phyloP scores from a whole-genome alignment of 2,888 invertebrate species.

The Hylaea fasciaria region DNA sequence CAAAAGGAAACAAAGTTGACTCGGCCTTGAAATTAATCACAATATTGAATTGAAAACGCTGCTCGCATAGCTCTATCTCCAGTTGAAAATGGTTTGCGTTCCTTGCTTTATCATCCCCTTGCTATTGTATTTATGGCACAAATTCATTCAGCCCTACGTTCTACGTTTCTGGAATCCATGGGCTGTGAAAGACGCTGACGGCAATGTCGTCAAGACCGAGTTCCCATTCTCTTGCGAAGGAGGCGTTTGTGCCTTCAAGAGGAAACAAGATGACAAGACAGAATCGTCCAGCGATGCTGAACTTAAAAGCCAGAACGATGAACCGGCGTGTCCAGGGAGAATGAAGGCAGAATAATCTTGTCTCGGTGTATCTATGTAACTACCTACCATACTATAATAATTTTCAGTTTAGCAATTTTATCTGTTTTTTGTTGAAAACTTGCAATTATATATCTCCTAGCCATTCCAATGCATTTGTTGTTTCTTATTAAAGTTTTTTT shows the following conservation, averaged over 20 bases:
- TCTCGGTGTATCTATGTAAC: neutral
- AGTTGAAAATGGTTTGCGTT: constrained; percentile 89
- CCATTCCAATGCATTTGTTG: constrained; percentile 12
- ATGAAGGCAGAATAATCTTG: constrained; percentile 32
- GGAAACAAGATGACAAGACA: constrained; percentile 47
- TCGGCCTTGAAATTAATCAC: constrained; percentile 6
- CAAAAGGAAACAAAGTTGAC: neutral
- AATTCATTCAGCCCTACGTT: constrained; percentile 92
- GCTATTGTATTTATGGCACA: constrained; percentile 92
- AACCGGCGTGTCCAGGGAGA: constrained; percentile 25
- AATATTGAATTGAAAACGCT: neutral
- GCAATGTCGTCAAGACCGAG: constrained; percentile 84
- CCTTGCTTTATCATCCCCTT: constrained; percentile 94
- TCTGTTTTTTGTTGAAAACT: no score
- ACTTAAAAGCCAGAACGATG: constrained; percentile 33
- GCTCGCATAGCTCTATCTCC: neutral
- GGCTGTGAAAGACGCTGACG: constrained; percentile 87
- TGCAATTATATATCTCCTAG: neutral
- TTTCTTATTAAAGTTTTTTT: neutral
- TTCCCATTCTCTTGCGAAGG: constrained; percentile 86
- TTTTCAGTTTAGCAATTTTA: no score
- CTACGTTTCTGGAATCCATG: constrained; percentile 93
- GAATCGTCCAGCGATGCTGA: constrained; percentile 45
- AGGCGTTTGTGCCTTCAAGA: constrained; percentile 78
- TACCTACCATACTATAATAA: neutral